Percentiles rank a stretch among this genome's conserved stretches.
phyloP scores from a whole-genome alignment of 2,797 vertebrate genomes.

The Cyclopterus lumpus region DNA sequence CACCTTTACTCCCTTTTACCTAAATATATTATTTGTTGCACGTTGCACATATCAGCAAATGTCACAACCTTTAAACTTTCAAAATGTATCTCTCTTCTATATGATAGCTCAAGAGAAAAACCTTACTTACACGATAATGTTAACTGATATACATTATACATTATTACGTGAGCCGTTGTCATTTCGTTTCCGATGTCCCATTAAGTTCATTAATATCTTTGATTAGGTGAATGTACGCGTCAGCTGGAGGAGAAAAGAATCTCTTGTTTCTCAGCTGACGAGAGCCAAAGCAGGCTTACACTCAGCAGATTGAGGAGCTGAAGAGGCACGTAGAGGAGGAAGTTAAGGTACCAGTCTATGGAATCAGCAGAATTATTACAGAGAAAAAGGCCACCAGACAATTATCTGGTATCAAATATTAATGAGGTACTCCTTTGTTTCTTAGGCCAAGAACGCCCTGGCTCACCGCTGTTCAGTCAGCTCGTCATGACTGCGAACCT shows the following conservation, averaged over 20 bases:
- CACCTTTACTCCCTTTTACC: not conserved
- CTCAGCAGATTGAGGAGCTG: constrained; percentile 86
- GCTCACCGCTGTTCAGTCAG: constrained; percentile 85
- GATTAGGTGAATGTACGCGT: constrained; percentile 82
- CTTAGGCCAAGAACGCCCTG: constrained; percentile 85
- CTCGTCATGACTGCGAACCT: constrained; percentile 87
- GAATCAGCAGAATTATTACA: too few relatives aligned
- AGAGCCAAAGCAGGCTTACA: constrained; percentile 85
- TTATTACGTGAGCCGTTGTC: not conserved
- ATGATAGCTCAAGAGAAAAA: not conserved
- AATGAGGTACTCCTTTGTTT: too few relatives aligned
- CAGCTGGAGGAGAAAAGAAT: constrained; percentile 88
- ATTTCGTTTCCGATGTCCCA: not conserved
- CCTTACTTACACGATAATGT: not conserved
- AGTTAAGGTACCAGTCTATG: constrained; percentile 81
- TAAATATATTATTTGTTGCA: not conserved
- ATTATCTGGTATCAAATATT: too few relatives aligned
- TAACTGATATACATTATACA: not conserved
- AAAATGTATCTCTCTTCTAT: not conserved
- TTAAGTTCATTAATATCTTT: constrained; percentile 2
- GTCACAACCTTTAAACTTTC: not conserved
- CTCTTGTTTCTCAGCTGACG: constrained; percentile 85
- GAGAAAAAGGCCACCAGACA: too few relatives aligned
- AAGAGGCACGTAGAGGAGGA: constrained; percentile 89
- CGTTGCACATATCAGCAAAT: not conserved